Base-by-base conservation (phyloP, 2,113 vertebrate species). In the Otus sunia region DNA sequence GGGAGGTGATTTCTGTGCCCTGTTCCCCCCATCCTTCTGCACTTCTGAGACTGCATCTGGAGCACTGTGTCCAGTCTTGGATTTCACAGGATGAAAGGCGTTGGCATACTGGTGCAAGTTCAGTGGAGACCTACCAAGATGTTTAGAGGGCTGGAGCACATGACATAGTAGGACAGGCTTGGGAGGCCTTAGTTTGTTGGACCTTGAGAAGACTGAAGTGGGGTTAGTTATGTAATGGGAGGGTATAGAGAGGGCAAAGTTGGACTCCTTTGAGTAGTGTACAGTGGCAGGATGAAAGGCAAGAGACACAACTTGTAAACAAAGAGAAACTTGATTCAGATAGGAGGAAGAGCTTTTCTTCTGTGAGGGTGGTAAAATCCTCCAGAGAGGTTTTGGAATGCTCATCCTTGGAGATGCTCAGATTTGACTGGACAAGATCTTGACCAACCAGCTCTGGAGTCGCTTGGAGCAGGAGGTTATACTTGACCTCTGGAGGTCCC, bases 1-100 rank as follows among this genome's bases (percentile, higher is more conserved):
- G 15, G 12, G 10, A 32, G 16, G 15, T 71, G 9, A 29, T 71
- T 75, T 75, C 30, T 1, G 0, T 32, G 39, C 17, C 10, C 27
- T 15, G 4, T 0, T 0, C 1, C 1, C 2, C 13, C 0, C 5
- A 13, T 20, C 11, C 26, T 60, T 45, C 7, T 82, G 34, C 9
- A 10, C 17, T 60, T 73, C 49, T 36, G 64, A 53, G 23, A 7
- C 25, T 50, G 12, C 16, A 9, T 29, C 19, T 82, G 39, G 43
- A 66, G 26, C 27, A 16, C 26, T 11, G 10, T 14, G 26, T 52
- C 19, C 9, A 6, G 21, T 72, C 79, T 56, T 47, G 53, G 23
- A 39, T 92, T 68, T 26, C 34, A 9, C 8, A 22, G 36, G 29
- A 27, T 55, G 50, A 56, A 58, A 62, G 34, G 5, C 0, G 0